phyloP scores from a whole-genome alignment of 1,140 invertebrate species.

The Oncopodura yosiiana region DNA sequence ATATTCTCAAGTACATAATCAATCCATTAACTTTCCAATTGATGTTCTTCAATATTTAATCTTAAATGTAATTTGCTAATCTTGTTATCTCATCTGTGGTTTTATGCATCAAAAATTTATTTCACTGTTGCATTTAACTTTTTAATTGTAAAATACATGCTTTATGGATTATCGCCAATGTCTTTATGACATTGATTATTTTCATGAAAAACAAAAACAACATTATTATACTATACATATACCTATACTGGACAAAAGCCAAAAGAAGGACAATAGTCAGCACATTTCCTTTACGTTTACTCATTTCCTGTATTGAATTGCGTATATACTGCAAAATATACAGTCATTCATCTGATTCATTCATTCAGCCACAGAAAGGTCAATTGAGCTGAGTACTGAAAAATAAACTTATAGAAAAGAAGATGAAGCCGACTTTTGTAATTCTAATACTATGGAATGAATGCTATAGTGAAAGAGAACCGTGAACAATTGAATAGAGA shows the following conservation, averaged over 20 bases:
- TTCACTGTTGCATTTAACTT: not conserved
- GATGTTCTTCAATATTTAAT: not conserved
- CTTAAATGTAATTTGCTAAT: not conserved
- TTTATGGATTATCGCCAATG: not conserved
- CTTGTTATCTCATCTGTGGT: not conserved
- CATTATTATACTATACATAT: constrained; percentile 11
- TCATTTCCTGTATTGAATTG: too few relatives aligned
- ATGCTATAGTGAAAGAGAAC: too few relatives aligned
- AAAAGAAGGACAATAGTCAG: too few relatives aligned
- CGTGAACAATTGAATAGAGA: not conserved
- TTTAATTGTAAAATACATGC: not conserved
- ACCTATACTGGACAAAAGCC: too few relatives aligned
- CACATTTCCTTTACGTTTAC: too few relatives aligned
- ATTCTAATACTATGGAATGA: too few relatives aligned
- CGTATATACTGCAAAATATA: too few relatives aligned
- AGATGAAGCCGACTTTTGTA: too few relatives aligned
- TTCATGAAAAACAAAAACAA: constrained; percentile 10
- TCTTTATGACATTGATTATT: not conserved
- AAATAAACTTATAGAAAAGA: too few relatives aligned
- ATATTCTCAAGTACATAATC: not conserved
- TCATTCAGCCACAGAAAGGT: too few relatives aligned
- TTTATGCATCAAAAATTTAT: not conserved
- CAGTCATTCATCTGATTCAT: too few relatives aligned
- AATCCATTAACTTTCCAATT: not conserved
- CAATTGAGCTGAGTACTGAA: too few relatives aligned